Conservation (phyloP, 2,888 invertebrate genomes). For the Stegophylla sp. region DNA sequence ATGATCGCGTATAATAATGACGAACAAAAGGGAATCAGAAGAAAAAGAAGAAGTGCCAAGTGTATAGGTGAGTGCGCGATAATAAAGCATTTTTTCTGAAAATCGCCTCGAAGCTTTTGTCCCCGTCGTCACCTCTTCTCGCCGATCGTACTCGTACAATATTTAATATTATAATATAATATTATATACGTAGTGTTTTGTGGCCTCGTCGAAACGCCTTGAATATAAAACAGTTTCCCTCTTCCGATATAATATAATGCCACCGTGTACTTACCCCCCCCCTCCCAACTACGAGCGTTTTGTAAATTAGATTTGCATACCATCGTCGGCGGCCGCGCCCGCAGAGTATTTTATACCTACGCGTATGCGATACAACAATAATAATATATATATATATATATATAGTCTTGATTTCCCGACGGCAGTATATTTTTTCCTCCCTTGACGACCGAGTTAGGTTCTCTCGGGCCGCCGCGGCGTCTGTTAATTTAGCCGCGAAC, state of each 20-base stretch:
- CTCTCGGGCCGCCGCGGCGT: neutral
- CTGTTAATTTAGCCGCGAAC: too few species aligned
- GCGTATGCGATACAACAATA: too few species aligned
- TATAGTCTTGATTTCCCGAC: conserved; percentile 22
- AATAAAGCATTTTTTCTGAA: neutral
- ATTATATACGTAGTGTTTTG: neutral
- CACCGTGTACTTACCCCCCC: neutral
- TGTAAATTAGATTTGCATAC: conserved; percentile 30
- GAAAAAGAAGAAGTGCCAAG: neutral
- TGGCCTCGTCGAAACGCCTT: neutral
- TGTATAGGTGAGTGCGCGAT: too few species aligned
- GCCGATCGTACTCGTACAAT: too few species aligned
- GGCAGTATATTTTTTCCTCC: neutral
- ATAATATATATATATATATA: too few species aligned
- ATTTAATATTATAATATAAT: too few species aligned
- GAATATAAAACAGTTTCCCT: conserved; percentile 49
- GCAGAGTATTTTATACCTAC: neutral
- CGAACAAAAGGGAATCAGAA: neutral
- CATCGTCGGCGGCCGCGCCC: neutral
- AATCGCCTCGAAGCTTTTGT: conserved; percentile 30
- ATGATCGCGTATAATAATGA: neutral
- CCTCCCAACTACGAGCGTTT: too few species aligned
- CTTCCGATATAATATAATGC: conserved; percentile 2
- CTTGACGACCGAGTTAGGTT: too few species aligned
- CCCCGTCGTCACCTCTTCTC: too few species aligned